Percentiles rank a stretch among this genome's conserved stretches.
Evolutionary conservation across 1,140 invertebrate genomes (phyloP).

Genomic region (Drosophila biarmipes): DNA sequence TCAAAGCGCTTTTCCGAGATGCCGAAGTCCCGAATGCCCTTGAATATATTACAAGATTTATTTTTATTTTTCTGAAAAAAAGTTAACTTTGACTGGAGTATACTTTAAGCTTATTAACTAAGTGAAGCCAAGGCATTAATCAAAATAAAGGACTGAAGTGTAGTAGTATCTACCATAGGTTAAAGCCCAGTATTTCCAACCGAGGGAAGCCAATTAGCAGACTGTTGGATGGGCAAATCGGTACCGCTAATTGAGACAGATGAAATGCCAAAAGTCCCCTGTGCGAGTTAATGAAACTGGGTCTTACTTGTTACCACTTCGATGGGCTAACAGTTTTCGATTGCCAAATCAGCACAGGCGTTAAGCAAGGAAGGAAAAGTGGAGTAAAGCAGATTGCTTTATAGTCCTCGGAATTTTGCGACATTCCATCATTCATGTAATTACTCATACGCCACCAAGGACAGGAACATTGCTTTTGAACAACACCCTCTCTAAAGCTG

Average conservation of each 20-base stretch:
- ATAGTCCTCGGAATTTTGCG: no score
- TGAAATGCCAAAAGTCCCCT: conserved; percentile 18
- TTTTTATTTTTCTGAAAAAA: neutral
- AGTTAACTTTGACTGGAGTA: no score
- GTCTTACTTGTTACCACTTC: conserved; percentile 30
- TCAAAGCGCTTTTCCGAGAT: neutral
- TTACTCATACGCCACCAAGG: no score
- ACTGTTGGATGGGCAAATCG: conserved; percentile 20
- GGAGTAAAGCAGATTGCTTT: no score
- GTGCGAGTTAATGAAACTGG: conserved; percentile 11
- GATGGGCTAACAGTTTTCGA: conserved; percentile 26
- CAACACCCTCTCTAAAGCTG: no score
- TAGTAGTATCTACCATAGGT: neutral
- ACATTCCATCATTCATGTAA: no score
- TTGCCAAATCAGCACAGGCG: conserved; percentile 7
- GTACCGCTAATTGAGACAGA: conserved; percentile 27
- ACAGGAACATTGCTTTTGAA: no score
- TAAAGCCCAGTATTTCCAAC: neutral
- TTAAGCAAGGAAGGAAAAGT: neutral
- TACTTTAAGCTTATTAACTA: no score
- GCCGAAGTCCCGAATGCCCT: neutral
- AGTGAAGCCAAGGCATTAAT: no score
- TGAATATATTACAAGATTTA: neutral
- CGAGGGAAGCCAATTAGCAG: conserved; percentile 26
- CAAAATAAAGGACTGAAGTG: neutral